Base-by-base conservation (phyloP, 2,797 vertebrate species). In the Phylloscopus collybita region DNA sequence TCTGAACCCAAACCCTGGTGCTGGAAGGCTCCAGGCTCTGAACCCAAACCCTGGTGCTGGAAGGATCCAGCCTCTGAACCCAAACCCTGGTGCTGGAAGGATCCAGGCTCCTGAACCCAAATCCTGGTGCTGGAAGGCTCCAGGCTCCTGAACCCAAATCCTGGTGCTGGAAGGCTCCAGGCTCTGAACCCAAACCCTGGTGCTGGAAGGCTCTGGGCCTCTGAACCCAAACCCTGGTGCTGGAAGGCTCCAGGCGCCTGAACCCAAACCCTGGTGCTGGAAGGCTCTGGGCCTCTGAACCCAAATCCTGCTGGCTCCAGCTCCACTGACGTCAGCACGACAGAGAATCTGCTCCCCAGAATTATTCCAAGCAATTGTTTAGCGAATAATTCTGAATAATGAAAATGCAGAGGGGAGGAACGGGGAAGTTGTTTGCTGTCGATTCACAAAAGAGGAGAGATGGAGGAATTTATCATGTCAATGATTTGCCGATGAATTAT, bases 401-500 rank as follows among this genome's bases (percentile, higher is more conserved):
- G 90, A 92, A 91, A 95, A 90, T 62, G 91, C 85, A 80, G 65
- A 90, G 73, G 90, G 91, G 87, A 89, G 89, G 84, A 91, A 92
- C 40, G 72, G 93, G 87, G 45, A 95, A 95, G 90, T 95, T 95
- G 92, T 83, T 94, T 19, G 5, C 65, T 62, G 80, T 90, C 88
- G 62, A 36, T 72, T 89, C 86, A 87, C 94, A 94, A 89, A 95
- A 85, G 91, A 72, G 79, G 80, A 88, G 86, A 71, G 93, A 90
- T 26, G 61, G 87, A 93, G 70, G 92, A 80, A 93, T 93, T 96
- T 93, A 93, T 95, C 92, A 90, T 92, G 92, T 92, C 92, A 92
- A 84, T 93, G 90, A 60, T 64, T 92, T 19, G 75, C 47, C 36
- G 72, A 91, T 96, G 95, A 96, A 97, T 97, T 92, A 96, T 95